Percentiles rank a stretch among this genome's conserved stretches.
phyloP scores from a whole-genome alignment of 2,888 invertebrate species.

The Microctonus aethiopoides region DNA sequence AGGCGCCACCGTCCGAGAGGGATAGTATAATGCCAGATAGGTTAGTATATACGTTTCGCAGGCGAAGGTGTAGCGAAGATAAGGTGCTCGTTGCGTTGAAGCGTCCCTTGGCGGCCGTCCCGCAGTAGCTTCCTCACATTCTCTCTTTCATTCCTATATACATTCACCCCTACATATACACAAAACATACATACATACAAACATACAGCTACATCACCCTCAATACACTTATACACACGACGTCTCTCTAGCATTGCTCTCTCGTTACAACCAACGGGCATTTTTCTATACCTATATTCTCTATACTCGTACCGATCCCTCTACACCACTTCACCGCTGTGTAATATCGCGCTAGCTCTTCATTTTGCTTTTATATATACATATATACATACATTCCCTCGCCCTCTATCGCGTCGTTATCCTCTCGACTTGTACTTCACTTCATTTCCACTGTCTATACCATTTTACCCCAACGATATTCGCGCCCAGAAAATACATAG shows the following conservation, averaged over 20 bases:
- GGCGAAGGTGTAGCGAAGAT: slow-evolving; percentile 60
- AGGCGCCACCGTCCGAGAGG: slow-evolving; percentile 33
- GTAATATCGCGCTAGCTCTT: slow-evolving; percentile 52
- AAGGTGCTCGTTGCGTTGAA: slow-evolving; percentile 65
- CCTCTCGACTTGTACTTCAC: slow-evolving; percentile 47
- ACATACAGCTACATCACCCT: no score
- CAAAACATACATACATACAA: no score
- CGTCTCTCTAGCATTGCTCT: slow-evolving; percentile 8
- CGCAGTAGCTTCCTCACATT: slow-evolving; percentile 40
- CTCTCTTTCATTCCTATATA: not conserved
- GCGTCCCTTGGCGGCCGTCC: slow-evolving; percentile 62
- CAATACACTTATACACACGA: no score
- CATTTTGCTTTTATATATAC: slow-evolving; percentile 22
- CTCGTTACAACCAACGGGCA: slow-evolving; percentile 44
- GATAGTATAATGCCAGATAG: slow-evolving; percentile 54
- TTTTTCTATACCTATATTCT: slow-evolving; percentile 31
- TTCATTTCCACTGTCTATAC: slow-evolving; percentile 2
- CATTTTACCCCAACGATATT: slow-evolving; percentile 14
- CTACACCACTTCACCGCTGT: slow-evolving; percentile 37
- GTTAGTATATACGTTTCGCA: slow-evolving; percentile 50
- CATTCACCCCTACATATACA: not conserved
- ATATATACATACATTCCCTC: no score
- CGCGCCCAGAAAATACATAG: not conserved
- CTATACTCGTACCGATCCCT: slow-evolving; percentile 17
- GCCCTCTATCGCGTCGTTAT: slow-evolving; percentile 46